Percentiles rank a stretch among this genome's conserved stretches.
These are phyloP conservation scores for Fukomys damarensis DNA, from an alignment of 2,113 vertebrate genomes.

Conservation along the genomic window DNA sequence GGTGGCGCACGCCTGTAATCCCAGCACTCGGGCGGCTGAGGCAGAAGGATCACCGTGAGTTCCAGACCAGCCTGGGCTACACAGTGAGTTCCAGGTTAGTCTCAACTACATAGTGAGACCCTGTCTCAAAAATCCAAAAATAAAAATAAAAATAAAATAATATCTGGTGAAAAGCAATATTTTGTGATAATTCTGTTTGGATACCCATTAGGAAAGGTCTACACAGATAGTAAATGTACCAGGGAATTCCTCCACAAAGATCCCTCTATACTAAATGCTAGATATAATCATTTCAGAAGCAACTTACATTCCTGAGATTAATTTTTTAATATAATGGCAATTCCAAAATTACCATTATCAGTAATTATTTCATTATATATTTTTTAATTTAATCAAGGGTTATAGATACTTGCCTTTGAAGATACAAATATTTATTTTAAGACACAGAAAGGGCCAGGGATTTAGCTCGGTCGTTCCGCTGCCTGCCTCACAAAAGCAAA, in stretches of 20 bases:
- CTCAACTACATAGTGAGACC: too few relatives aligned
- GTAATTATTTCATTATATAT: constrained; percentile 43
- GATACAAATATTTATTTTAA: neutral
- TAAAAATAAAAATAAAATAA: too few relatives aligned
- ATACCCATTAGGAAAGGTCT: neutral
- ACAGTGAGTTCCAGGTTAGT: too few relatives aligned
- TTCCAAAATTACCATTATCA: constrained; percentile 37
- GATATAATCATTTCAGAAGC: neutral
- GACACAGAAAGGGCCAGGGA: too few relatives aligned
- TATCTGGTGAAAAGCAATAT: neutral
- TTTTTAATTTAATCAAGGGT: constrained; percentile 6
- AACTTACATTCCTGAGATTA: neutral
- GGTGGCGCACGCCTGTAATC: too few relatives aligned
- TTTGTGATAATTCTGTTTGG: constrained; percentile 33
- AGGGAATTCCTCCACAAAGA: constrained; percentile 8
- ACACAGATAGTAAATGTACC: constrained; percentile 25
- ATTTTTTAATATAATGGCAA: constrained; percentile 9
- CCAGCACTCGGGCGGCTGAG: too few relatives aligned
- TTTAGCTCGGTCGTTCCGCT: too few relatives aligned
- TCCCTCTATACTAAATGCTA: neutral
- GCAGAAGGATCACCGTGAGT: too few relatives aligned
- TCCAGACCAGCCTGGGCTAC: too few relatives aligned
- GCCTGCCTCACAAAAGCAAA: too few relatives aligned
- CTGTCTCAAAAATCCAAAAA: too few relatives aligned
- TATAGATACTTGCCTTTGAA: constrained; percentile 22